Conservation (phyloP, 2,113 vertebrate species). For the Theristicus caerulescens region DNA sequence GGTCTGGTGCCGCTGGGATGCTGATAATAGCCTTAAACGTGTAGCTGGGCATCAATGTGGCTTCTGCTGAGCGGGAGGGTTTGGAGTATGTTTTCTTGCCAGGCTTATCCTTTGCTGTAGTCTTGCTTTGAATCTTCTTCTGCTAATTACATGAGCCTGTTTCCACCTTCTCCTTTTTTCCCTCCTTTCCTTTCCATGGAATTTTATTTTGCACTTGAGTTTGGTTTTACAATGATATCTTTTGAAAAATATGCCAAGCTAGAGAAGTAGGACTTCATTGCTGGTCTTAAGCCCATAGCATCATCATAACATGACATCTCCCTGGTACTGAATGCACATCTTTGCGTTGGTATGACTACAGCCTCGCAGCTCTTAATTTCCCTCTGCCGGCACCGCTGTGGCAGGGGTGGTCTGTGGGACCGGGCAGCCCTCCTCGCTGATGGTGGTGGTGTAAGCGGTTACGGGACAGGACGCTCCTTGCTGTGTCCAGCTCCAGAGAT, state of each 20-base stretch:
- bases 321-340: fast-evolving
- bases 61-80: fast-evolving
- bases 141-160: not conserved
- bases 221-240: not conserved
- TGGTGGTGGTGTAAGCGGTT: fast-evolving
- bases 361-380: not conserved
- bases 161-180: not conserved
- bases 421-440: fast-evolving
- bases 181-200: not conserved
- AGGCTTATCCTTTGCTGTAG: fast-evolving
- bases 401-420: not conserved
- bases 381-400: too few relatives aligned
- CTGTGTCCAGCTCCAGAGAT: not conserved
- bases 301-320: fast-evolving
- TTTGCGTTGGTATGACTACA: fast-evolving
- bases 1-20: not conserved
- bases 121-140: not conserved
- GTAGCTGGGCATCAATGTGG: fast-evolving
- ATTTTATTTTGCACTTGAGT: not conserved
- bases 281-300: not conserved
- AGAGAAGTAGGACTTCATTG: fast-evolving
- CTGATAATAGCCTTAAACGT: fast-evolving
- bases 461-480: not conserved
- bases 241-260: not conserved
- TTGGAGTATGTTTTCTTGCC: not conserved